These are phyloP conservation scores for Liodrosophila aerea DNA, from an alignment of 2,888 invertebrate genomes.

Conservation along the genomic window DNA sequence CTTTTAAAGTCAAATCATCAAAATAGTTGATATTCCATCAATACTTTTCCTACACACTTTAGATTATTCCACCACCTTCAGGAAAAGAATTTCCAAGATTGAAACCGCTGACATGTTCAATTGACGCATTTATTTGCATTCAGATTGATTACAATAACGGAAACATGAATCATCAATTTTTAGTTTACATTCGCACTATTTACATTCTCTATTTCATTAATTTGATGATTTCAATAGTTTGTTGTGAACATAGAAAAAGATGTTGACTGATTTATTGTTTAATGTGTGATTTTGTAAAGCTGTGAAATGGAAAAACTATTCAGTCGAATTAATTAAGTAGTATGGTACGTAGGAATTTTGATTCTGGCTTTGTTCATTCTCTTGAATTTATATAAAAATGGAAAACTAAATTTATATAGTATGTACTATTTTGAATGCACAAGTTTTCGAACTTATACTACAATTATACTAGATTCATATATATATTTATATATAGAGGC, in stretches of 20 bases:
- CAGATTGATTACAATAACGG: slow-evolving; percentile 18
- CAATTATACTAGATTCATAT: slow-evolving; percentile 61
- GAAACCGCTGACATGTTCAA: no score
- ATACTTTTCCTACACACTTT: no score
- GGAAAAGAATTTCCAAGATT: no score
- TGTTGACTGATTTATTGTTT: not conserved
- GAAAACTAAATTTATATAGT: slow-evolving; percentile 36
- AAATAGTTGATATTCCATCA: no score
- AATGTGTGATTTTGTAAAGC: slow-evolving; percentile 33
- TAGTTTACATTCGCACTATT: no score
- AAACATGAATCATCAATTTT: slow-evolving; percentile 12
- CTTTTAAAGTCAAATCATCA: no score
- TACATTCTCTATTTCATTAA: no score
- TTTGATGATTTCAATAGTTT: no score
- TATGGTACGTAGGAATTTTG: slow-evolving; percentile 6
- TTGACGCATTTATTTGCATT: no score
- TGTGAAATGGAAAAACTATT: slow-evolving; percentile 20
- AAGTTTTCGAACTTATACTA: slow-evolving; percentile 50
- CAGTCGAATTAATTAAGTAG: slow-evolving; percentile 50
- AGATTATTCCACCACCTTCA: no score
- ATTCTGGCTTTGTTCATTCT: slow-evolving; percentile 58
- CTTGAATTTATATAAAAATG: slow-evolving; percentile 29
- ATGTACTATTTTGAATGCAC: slow-evolving; percentile 51
- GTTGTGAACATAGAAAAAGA: no score
- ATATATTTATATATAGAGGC: slow-evolving; percentile 26